Percentiles rank a stretch among this genome's conserved stretches.
Conservation (phyloP, 2,113 vertebrate genomes). For the Macquaria australasica region DNA sequence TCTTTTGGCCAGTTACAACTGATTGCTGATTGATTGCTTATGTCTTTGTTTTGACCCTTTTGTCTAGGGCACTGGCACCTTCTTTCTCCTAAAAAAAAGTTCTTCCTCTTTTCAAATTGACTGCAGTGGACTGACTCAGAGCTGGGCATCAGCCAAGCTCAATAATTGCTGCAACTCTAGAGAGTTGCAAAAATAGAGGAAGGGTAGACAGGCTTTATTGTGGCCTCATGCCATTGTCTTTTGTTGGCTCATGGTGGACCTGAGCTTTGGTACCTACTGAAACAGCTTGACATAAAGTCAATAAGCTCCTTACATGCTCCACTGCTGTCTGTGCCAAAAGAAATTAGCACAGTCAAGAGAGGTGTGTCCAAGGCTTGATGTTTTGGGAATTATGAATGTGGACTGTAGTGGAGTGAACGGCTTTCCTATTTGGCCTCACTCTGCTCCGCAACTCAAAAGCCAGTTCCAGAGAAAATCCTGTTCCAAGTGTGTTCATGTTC, state of each 20-base stretch:
- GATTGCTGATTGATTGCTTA: neutral
- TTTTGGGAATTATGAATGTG: slow-evolving; percentile 20
- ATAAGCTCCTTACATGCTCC: slow-evolving; percentile 33
- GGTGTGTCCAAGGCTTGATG: slow-evolving; percentile 4
- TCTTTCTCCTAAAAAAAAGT: neutral
- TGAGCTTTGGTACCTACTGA: slow-evolving; percentile 27
- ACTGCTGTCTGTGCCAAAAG: slow-evolving; percentile 31
- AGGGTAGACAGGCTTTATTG: slow-evolving; percentile 20
- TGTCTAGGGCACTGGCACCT: neutral
- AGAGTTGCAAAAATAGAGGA: slow-evolving; percentile 23
- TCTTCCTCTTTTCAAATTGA: neutral
- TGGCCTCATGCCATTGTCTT: slow-evolving; percentile 18
- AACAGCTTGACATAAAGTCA: slow-evolving; percentile 24
- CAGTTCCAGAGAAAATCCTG: slow-evolving; percentile 27
- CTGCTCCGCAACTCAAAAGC: slow-evolving; percentile 9
- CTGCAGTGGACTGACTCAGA: slow-evolving; percentile 7
- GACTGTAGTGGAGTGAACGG: neutral
- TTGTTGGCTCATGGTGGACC: slow-evolving; percentile 29
- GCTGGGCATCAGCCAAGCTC: slow-evolving; percentile 16
- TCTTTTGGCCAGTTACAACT: neutral
- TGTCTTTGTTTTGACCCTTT: neutral
- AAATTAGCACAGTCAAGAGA: slow-evolving; percentile 17
- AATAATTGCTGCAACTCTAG: slow-evolving; percentile 29
- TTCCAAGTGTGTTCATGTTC: slow-evolving; percentile 35
- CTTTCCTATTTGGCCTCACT: slow-evolving; percentile 19